These are phyloP conservation scores for Rostratula benghalensis DNA, from an alignment of 2,113 vertebrate genomes.

Conservation along the genomic window DNA sequence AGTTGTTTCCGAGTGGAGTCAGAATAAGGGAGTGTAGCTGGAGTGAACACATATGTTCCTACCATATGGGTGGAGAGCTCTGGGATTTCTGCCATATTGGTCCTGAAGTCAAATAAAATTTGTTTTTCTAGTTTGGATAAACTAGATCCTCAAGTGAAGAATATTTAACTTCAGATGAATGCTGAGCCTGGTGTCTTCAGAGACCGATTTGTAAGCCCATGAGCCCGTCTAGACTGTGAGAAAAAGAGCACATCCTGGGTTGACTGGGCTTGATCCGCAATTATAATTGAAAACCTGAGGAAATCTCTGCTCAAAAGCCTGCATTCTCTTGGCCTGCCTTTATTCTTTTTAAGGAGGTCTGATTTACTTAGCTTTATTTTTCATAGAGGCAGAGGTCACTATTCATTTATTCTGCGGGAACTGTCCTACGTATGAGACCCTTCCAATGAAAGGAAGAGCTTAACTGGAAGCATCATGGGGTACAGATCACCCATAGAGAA, in stretches of 20 bases:
- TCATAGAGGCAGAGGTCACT: not conserved
- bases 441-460: not conserved
- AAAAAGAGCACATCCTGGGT: not conserved
- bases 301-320: not conserved
- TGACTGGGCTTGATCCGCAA: not conserved
- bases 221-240: not conserved
- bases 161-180: conserved; percentile 20
- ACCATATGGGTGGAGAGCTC: conserved; percentile 64
- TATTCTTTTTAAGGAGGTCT: not conserved
- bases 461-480: fast-evolving
- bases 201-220: not conserved
- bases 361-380: not conserved
- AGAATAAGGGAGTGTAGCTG: conserved; percentile 24
- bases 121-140: conserved; percentile 37
- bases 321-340: not conserved
- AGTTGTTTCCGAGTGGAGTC: conserved; percentile 14
- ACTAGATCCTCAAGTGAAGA: conserved; percentile 9
- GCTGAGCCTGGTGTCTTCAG: not conserved
- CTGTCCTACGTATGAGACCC: fast-evolving
- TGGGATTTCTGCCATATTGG: conserved; percentile 65
- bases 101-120: conserved; percentile 59
- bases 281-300: not conserved
- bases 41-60: conserved; percentile 65
- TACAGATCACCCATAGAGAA: not conserved
- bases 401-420: not conserved